Evolutionary conservation across 2,113 vertebrate species (phyloP), one percentile per base, ranked within the genome.

Genomic region (Pangasianodon hypophthalmus): DNA sequence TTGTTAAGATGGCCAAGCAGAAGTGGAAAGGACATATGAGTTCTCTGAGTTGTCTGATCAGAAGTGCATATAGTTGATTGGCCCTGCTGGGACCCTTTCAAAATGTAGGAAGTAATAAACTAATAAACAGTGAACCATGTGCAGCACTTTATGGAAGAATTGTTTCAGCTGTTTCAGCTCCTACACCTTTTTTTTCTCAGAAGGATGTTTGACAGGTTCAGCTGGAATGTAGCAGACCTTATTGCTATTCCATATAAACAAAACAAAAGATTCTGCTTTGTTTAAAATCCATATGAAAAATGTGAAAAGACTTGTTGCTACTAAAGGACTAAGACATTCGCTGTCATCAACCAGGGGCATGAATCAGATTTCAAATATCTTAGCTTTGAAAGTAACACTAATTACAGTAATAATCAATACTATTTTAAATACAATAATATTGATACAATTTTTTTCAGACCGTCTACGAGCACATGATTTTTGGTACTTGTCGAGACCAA

Each of bases 121-220:
- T 54, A 56, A 79, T 54, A 79, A 75, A 48, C 41, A 48, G 24
- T 75, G 69, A 54, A 7, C 85, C 6, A 56, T 56, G 18, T 58
- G 21, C 26, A 29, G 19, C 8, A 21, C 24, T 80, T 50, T 62
- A 85, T 64, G 26, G 7, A 24, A 62, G 14, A 58, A 44, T 29
- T 62, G 32, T 87, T 77, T 87, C 64, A 86, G 14, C 67, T 56
- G 21, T 60, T 58, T 2, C 26, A 80, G 44, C 73, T 64, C n/a
- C 75, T 41, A 21, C n/a, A 64, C 2, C 29, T 37, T 77, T 60
- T 73, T 58, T 46, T 46, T 21, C 37, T n/a, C 41, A 80, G 37
- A 62, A 48, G 73, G 44, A 64, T 75, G 24, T 77, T 62, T 87
- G 86, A 80, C 86, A 87, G 52, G 7, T 77, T 56, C 24, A 60